phyloP scores from a whole-genome alignment of 64 coral and sea anemone species.

The Montipora cactus region DNA sequence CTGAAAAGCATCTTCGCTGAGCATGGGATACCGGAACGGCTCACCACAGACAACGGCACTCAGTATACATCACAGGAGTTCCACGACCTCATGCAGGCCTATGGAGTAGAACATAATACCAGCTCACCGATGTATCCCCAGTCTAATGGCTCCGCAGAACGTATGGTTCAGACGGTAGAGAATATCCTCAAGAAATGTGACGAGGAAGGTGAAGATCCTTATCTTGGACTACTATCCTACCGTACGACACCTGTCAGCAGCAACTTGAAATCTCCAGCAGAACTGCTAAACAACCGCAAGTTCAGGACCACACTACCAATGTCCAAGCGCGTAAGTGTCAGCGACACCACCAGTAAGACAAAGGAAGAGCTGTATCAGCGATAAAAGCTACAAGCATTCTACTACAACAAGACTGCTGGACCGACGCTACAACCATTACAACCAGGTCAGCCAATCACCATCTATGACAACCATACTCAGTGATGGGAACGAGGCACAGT shows the following conservation, averaged over 20 bases:
- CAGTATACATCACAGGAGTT: slow-evolving; percentile 69
- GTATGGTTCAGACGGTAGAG: slow-evolving; percentile 64
- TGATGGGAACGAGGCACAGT: slow-evolving; percentile 20
- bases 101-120: slow-evolving; percentile 41
- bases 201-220: slow-evolving; percentile 61
- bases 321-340: slow-evolving; percentile 33
- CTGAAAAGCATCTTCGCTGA: slow-evolving; percentile 30
- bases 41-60: slow-evolving; percentile 47
- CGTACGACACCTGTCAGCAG: slow-evolving; percentile 66
- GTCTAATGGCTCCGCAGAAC: slow-evolving; percentile 49
- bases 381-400: slow-evolving; percentile 26
- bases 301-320: slow-evolving; percentile 74
- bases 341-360: slow-evolving; percentile 13
- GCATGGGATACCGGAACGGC: slow-evolving; percentile 66
- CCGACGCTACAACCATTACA: slow-evolving; percentile 39
- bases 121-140: slow-evolving; percentile 65
- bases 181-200: slow-evolving; percentile 67
- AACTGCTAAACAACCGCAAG: slow-evolving; percentile 18
- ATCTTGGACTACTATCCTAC: slow-evolving; percentile 74
- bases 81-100: slow-evolving; percentile 24
- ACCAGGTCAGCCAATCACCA: slow-evolving; percentile 43
- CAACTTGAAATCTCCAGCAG: slow-evolving; percentile 67
- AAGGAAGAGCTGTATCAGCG: slow-evolving; percentile 54
- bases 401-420: slow-evolving; percentile 71
- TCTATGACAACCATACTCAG: slow-evolving; percentile 54